These are phyloP conservation scores for Apamea sordens DNA, from an alignment of 2,888 invertebrate species.

Conservation along the genomic window DNA sequence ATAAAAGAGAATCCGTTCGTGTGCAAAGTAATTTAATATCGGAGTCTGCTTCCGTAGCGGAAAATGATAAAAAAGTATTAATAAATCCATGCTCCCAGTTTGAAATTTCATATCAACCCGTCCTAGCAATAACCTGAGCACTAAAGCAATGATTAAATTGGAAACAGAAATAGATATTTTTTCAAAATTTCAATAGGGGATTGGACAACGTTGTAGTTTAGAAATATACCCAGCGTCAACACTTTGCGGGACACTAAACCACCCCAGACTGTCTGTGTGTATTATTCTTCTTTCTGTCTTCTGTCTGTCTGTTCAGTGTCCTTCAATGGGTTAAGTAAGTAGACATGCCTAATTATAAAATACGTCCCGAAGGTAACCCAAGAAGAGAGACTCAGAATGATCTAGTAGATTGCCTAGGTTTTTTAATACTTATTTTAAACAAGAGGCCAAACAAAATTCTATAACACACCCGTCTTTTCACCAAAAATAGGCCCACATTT, in stretches of 20 bases:
- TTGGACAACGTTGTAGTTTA: neutral
- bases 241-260: too few species aligned
- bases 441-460: neutral
- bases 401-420: neutral
- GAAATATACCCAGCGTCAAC: neutral
- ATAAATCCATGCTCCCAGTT: slow-evolving; percentile 22
- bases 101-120: slow-evolving; percentile 24
- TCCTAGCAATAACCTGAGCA: neutral
- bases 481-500: neutral
- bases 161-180: neutral
- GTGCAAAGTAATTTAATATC: slow-evolving; percentile 26
- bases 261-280: too few species aligned
- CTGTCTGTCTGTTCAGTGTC: too few species aligned
- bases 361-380: neutral
- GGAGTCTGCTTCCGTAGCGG: slow-evolving; percentile 29
- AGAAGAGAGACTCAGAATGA: neutral
- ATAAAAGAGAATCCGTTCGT: slow-evolving; percentile 1
- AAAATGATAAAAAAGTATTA: slow-evolving; percentile 36
- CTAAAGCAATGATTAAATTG: neutral
- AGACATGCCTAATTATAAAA: neutral
- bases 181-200: neutral
- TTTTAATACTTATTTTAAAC: neutral
- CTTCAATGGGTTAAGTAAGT: neutral
- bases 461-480: neutral
- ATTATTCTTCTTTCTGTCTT: too few species aligned